phyloP scores from a whole-genome alignment of 2,888 invertebrate species.

The Spodoptera littoralis region DNA sequence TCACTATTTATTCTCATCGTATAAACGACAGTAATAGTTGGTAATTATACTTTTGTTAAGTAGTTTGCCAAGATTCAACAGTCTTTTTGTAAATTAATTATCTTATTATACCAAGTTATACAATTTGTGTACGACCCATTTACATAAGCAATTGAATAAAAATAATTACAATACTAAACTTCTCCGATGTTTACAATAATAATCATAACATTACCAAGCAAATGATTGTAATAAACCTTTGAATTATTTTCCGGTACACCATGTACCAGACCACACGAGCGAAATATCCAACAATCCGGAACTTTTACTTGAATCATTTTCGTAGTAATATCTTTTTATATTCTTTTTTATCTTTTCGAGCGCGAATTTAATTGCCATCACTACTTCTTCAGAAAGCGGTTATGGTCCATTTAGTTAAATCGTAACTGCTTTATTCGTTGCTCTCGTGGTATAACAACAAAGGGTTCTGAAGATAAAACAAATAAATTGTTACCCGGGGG shows the following conservation, averaged over 20 bases:
- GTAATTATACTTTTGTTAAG: no score
- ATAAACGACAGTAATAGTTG: no score
- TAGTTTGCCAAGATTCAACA: no score
- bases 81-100: no score
- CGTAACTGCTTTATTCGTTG: conserved; percentile 77
- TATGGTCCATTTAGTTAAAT: conserved; percentile 78
- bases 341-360: conserved; percentile 58
- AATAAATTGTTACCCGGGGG: conserved; percentile 74
- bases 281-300: conserved; percentile 30
- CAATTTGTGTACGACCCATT: not conserved
- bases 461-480: conserved; percentile 78
- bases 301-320: conserved; percentile 46
- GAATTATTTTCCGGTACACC: conserved; percentile 18
- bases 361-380: conserved; percentile 70
- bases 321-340: conserved; percentile 51
- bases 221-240: conserved; percentile 32
- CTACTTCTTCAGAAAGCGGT: conserved; percentile 67
- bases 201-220: conserved; percentile 12
- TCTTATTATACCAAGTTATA: no score
- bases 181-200: conserved; percentile 13
- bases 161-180: conserved; percentile 11
- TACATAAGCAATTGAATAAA: conserved; percentile 22
- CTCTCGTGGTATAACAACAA: conserved; percentile 73
- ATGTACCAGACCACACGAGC: conserved; percentile 41
- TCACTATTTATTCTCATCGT: no score